Evolutionary conservation across 2,888 invertebrate species (phyloP).

Genomic region (Yponomeuta sedellus): DNA sequence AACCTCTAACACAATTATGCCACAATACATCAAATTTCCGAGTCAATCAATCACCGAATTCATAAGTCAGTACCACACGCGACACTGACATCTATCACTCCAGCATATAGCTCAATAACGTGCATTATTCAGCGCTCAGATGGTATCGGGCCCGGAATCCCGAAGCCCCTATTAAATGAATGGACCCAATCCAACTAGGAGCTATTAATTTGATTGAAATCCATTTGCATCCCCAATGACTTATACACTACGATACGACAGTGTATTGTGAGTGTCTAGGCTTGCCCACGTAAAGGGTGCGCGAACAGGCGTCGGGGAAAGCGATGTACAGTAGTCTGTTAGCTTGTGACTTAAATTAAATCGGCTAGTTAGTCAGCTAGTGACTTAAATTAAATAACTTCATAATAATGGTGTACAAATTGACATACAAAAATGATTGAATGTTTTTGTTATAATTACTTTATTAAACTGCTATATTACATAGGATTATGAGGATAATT

Average conservation of each 20-base stretch:
- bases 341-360: no score
- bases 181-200: conserved; percentile 39
- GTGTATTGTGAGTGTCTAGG: conserved; percentile 2
- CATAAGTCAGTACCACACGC: neutral
- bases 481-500: no score
- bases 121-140: conserved; percentile 35
- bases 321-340: no score
- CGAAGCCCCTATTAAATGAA: conserved; percentile 40
- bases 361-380: no score
- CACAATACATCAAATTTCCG: no score
- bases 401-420: no score
- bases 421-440: no score
- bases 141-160: conserved; percentile 29
- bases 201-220: conserved; percentile 51
- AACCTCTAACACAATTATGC: no score
- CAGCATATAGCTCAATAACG: conserved; percentile 11
- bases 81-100: neutral
- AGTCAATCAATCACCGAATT: neutral
- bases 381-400: no score
- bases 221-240: conserved; percentile 29
- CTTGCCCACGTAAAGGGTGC: neutral
- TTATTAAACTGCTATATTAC: no score
- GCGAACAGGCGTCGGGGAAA: neutral
- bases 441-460: no score
- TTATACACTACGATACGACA: conserved; percentile 7